These are phyloP conservation scores for Timandra comae DNA, from an alignment of 2,888 invertebrate genomes.

Conservation along the genomic window DNA sequence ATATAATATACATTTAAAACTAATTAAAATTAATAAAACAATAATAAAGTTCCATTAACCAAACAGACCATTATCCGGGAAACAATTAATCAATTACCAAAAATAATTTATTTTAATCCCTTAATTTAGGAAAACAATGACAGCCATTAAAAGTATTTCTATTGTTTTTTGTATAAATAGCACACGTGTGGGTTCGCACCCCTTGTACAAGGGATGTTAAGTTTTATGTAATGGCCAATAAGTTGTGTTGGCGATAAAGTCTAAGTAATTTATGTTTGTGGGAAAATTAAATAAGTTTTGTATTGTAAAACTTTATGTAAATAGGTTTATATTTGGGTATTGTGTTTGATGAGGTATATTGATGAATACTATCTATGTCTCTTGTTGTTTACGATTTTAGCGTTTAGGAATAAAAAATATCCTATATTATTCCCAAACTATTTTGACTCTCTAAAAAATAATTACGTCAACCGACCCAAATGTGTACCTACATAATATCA, in stretches of 20 bases:
- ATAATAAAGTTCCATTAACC: conserved; percentile 6
- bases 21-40: conserved; percentile 3
- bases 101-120: conserved; percentile 24
- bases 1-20: too few relatives aligned
- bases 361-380: too few relatives aligned
- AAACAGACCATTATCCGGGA: background rate
- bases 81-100: conserved; percentile 1
- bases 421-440: too few relatives aligned
- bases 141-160: conserved; percentile 20
- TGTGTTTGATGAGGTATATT: too few relatives aligned
- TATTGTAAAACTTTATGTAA: too few relatives aligned
- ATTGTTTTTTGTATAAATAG: conserved; percentile 14
- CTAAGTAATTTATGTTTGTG: conserved; percentile 22
- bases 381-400: too few relatives aligned
- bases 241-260: conserved; percentile 15
- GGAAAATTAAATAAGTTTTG: conserved; percentile 26
- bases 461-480: too few relatives aligned
- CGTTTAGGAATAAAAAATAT: too few relatives aligned
- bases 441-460: too few relatives aligned
- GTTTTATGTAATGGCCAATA: conserved; percentile 22
- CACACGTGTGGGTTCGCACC: conserved; percentile 18
- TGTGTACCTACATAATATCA: too few relatives aligned
- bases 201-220: conserved; percentile 15
- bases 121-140: conserved; percentile 20
- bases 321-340: too few relatives aligned